Evolutionary conservation across 2,888 invertebrate species (phyloP).

Genomic region (Megamerina dolium): DNA sequence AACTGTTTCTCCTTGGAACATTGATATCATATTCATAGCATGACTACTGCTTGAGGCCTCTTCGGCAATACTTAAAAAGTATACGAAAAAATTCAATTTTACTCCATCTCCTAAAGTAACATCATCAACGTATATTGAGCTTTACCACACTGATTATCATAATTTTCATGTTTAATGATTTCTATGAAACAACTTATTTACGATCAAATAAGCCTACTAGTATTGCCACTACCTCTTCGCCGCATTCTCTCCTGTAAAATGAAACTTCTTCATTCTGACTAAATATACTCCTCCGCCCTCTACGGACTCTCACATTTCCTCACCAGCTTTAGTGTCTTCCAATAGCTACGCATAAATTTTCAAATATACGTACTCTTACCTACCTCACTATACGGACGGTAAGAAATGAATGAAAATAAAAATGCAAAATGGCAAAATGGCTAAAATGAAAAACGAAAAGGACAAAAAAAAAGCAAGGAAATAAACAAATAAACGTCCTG

Average conservation of each 20-base stretch:
- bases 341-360: conserved; percentile 8
- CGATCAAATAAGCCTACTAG: conserved; percentile 2
- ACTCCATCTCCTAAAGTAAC: too few relatives aligned
- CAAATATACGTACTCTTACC: too few relatives aligned
- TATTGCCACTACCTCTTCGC: not conserved
- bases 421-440: conserved; percentile 4
- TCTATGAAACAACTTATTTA: conserved; percentile 10
- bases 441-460: not conserved
- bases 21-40: too few relatives aligned
- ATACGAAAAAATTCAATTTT: too few relatives aligned
- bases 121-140: too few relatives aligned
- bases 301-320: not conserved
- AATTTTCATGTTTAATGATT: conserved; percentile 13
- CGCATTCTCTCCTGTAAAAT: too few relatives aligned
- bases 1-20: too few relatives aligned
- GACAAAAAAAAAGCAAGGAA: not conserved
- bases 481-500: not conserved
- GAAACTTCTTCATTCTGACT: not conserved
- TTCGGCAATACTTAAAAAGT: too few relatives aligned
- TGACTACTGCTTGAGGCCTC: too few relatives aligned
- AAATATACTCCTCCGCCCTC: not conserved
- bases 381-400: too few relatives aligned
- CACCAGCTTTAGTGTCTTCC: not conserved
- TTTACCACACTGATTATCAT: conserved; percentile 10
- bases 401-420: not conserved